Base-by-base conservation (phyloP, 2,797 vertebrate genomes). In the Miichthys miiuy region DNA sequence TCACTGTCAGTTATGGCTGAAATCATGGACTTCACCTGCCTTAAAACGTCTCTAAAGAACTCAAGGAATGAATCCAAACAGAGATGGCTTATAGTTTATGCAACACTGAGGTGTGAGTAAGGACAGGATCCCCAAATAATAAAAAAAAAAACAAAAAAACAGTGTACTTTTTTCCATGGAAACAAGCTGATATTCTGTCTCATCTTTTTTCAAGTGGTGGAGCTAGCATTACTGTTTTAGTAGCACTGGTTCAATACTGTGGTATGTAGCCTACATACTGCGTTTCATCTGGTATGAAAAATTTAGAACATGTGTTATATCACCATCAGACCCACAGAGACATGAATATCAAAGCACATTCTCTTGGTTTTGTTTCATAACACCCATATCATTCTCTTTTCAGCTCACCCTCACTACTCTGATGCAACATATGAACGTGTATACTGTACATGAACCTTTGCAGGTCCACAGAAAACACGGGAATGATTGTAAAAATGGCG, bases 251-350 rank as follows among this genome's bases (percentile, higher is more conserved):
- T 87, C 89, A 74, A 38, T 63, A 25, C 80, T 81, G 87, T 66
- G 81, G 58, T 74, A 85, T 82, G 85, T 86, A 92, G 87, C 91
- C 91, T 87, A 90, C 89, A 93, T 89, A 89, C 71, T 48, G 79
- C 13, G 66, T 93, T 92, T 94, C 91, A 93, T 93, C 91, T 88
- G 83, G 21, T 67, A 91, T 93, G 75, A 94, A 93, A 92, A 83
- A 92, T 93, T 90, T 81, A 92, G 79, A 87, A 70, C 78, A 38
- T 68, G 85, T 61, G 87, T 93, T 92, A 91, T 89, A 89, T 92
- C 92, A 91, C 81, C 89, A 88, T 61, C 82, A 69, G 75, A 86
- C 78, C 90, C 87, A 68, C 71, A 79, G 89, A 91, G 91, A 88
- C 75, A 86, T 79, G 66, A 83, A 88, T 90, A 89, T 92, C 90